These are phyloP conservation scores for Polyodon spathula DNA, from an alignment of 2,113 vertebrate species.

Conservation along the genomic window DNA sequence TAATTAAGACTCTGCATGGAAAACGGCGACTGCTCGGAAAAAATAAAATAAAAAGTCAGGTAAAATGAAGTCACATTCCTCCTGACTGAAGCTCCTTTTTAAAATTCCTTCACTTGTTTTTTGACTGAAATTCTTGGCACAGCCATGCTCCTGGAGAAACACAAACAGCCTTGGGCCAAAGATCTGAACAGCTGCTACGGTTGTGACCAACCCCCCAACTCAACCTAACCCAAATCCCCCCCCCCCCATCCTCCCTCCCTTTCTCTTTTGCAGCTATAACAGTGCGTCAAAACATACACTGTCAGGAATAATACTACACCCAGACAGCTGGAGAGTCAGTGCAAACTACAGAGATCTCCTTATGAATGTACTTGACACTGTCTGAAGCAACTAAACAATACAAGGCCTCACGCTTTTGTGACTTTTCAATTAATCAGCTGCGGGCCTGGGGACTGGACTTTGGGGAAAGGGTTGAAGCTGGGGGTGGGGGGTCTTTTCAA, in stretches of 20 bases:
- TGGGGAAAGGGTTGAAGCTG: neutral
- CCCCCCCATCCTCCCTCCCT: neutral
- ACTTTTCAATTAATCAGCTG: slow-evolving; percentile 10
- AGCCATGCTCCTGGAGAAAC: neutral
- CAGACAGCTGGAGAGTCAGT: slow-evolving; percentile 9
- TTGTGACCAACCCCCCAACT: neutral
- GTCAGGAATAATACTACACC: neutral
- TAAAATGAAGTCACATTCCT: slow-evolving; percentile 11
- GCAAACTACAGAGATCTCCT: slow-evolving; percentile 2
- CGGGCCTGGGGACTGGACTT: neutral
- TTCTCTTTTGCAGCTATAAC: neutral
- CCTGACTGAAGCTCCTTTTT: slow-evolving; percentile 1
- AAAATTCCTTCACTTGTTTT: slow-evolving; percentile 21
- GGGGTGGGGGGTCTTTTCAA: slow-evolving; percentile 6
- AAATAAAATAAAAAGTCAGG: neutral
- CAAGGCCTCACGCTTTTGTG: neutral
- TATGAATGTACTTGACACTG: neutral
- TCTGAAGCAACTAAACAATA: neutral
- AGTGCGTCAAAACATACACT: neutral
- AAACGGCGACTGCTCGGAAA: neutral
- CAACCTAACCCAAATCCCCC: neutral
- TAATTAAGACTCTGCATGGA: neutral
- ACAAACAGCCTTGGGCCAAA: neutral
- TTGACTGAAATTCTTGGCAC: slow-evolving; percentile 19
- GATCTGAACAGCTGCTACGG: slow-evolving; percentile 7